Conservation (phyloP, 2,797 vertebrate species). For the Acanthiza pusilla region DNA sequence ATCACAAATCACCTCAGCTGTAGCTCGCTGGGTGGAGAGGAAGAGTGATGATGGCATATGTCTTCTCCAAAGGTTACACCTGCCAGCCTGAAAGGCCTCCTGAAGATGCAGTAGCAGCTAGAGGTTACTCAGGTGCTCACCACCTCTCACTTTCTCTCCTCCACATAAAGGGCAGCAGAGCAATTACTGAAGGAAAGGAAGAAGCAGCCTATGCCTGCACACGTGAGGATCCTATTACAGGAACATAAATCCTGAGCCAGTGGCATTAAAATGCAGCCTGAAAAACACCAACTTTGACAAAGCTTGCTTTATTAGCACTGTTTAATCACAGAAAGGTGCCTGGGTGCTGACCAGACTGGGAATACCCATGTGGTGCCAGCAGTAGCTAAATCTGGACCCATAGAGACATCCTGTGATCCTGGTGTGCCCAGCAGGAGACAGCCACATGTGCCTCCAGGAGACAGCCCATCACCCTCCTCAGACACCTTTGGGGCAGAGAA, state of each 20-base stretch:
- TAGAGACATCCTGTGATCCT: neutral
- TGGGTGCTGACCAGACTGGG: neutral
- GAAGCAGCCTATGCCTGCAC: neutral
- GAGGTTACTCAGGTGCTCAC: constrained; percentile 51
- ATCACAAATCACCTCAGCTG: neutral
- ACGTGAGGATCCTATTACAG: neutral
- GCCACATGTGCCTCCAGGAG: rapidly evolving
- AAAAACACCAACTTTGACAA: constrained; percentile 9
- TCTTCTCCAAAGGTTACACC: constrained; percentile 64
- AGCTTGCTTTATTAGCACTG: neutral
- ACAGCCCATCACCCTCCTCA: neutral
- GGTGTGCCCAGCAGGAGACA: neutral
- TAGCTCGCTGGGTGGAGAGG: neutral
- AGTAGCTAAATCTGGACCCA: neutral
- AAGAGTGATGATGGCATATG: constrained; percentile 32
- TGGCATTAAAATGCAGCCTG: constrained; percentile 18
- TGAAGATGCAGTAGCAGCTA: constrained; percentile 58
- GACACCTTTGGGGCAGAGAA: neutral
- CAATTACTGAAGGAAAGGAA: constrained; percentile 46
- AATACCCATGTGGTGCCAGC: neutral
- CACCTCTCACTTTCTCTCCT: constrained; percentile 30
- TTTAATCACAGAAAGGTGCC: neutral
- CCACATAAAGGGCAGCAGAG: constrained; percentile 46
- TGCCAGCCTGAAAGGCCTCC: constrained; percentile 57
- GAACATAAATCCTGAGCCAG: constrained; percentile 4